A percentile compares a stretch with the other conserved stretches of the same genome.
Conservation (phyloP, 1,140 invertebrate genomes). For the Drosophila sulfurigaster region DNA sequence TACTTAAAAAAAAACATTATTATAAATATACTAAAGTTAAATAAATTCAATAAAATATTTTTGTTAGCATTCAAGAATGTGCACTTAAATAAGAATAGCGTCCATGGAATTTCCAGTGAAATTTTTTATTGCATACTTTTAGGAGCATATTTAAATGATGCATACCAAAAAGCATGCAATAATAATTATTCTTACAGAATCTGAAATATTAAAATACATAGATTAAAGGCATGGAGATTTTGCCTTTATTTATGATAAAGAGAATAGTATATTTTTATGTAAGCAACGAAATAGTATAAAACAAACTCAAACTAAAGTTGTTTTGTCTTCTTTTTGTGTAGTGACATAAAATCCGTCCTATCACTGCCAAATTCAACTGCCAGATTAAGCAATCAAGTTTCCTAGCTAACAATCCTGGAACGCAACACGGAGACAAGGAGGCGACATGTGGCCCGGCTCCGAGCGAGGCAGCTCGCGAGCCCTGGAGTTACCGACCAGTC, state of each 20-base stretch:
- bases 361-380: conserved; percentile 27
- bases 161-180: conserved; percentile 1
- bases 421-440: conserved; percentile 26
- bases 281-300: too few species aligned
- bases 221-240: too few species aligned
- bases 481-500: conserved; percentile 68
- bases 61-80: neutral
- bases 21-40: too few species aligned
- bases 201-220: too few species aligned
- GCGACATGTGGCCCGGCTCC: conserved; percentile 72
- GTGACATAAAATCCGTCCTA: neutral
- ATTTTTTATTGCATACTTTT: neutral
- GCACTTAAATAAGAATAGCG: too few species aligned
- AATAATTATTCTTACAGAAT: neutral
- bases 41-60: too few species aligned
- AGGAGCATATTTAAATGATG: neutral
- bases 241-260: too few species aligned
- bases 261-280: too few species aligned
- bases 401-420: conserved; percentile 47
- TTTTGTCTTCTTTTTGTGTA: neutral
- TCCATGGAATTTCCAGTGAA: too few species aligned
- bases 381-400: neutral
- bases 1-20: neutral
- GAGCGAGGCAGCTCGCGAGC: conserved; percentile 77
- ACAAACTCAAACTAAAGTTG: too few species aligned